These are phyloP conservation scores for Forbesichthys papilliferus DNA, from an alignment of 2,113 vertebrate species.

Conservation along the genomic window DNA sequence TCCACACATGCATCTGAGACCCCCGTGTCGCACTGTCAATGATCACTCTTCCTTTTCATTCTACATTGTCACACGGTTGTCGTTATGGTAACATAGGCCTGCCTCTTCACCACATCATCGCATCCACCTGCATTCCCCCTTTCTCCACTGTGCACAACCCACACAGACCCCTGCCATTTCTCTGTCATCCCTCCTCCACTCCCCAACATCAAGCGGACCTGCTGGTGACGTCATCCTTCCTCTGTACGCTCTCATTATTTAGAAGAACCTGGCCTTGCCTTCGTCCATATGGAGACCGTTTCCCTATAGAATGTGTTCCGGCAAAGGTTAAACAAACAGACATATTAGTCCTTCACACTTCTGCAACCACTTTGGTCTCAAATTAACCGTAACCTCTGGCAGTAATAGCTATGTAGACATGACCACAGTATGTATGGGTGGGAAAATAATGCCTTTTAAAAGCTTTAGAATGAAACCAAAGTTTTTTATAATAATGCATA, in stretches of 20 bases:
- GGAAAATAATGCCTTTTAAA: constrained; percentile 49
- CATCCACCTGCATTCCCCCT: neutral
- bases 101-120: constrained; percentile 17
- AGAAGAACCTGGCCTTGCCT: constrained; percentile 34
- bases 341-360: constrained; percentile 67
- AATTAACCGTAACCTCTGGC: constrained; percentile 58
- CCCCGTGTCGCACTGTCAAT: too few species aligned
- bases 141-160: constrained; percentile 12
- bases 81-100: too few species aligned
- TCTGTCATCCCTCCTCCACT: constrained; percentile 4
- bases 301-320: constrained; percentile 60
- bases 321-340: constrained; percentile 69
- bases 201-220: constrained; percentile 38
- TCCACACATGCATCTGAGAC: constrained; percentile 16
- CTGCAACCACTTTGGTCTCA: constrained; percentile 63
- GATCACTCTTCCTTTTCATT: too few species aligned
- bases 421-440: constrained; percentile 35
- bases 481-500: constrained; percentile 41
- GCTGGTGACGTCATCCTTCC: constrained; percentile 48
- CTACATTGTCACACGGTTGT: too few species aligned
- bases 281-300: constrained; percentile 72
- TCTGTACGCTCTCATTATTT: constrained; percentile 39
- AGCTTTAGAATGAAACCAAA: constrained; percentile 40
- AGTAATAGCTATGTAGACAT: constrained; percentile 33
- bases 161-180: constrained; percentile 26